These are phyloP conservation scores for Plestiodon gilberti DNA, from an alignment of 2,113 vertebrate species.

Conservation along the genomic window DNA sequence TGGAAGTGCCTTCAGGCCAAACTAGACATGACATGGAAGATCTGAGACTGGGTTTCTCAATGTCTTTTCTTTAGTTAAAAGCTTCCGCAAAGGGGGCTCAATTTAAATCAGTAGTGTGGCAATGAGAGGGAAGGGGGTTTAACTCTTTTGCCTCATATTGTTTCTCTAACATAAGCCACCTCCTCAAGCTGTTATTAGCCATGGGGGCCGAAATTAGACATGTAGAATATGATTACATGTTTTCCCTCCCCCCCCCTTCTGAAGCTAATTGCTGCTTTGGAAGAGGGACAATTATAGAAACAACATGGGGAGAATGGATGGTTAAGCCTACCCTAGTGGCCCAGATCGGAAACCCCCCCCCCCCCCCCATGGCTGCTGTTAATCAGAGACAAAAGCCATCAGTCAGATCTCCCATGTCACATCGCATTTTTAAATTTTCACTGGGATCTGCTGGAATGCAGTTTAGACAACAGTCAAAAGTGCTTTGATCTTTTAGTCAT, in stretches of 20 bases:
- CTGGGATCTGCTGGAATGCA: accelerated
- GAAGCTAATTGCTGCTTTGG: too few relatives aligned
- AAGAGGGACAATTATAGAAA: not conserved
- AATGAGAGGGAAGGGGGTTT: not conserved
- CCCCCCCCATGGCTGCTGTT: not conserved
- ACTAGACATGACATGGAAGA: not conserved
- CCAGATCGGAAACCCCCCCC: too few relatives aligned
- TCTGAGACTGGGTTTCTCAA: not conserved
- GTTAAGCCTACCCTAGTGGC: not conserved
- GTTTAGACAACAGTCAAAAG: not conserved
- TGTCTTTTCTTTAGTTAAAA: not conserved
- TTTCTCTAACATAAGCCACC: not conserved
- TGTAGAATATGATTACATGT: too few relatives aligned
- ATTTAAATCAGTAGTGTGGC: too few relatives aligned
- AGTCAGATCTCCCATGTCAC: not conserved
- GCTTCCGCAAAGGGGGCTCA: too few relatives aligned
- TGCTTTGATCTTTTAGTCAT: not conserved
- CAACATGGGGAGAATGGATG: not conserved
- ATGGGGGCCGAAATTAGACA: too few relatives aligned
- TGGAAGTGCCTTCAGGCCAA: not conserved
- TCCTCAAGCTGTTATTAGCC: not conserved
- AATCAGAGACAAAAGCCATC: not conserved
- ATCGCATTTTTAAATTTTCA: not conserved
- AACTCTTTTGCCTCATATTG: not conserved
- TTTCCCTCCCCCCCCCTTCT: too few relatives aligned